phyloP scores from a whole-genome alignment of 35 echinoderm and acorn worm genomes.

The Patiria miniata region DNA sequence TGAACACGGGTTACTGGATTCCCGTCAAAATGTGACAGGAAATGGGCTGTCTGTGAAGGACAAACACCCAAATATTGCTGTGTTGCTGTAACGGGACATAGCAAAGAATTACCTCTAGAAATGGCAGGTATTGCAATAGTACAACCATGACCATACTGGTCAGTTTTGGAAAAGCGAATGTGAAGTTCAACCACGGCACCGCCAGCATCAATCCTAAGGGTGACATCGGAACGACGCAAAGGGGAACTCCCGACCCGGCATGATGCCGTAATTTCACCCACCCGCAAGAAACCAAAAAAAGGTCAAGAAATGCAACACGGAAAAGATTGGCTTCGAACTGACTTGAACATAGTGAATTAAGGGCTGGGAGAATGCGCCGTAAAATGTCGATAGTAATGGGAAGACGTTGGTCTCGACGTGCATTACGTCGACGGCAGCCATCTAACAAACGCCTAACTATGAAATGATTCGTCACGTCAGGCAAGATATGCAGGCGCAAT shows the following conservation, averaged over 20 bases:
- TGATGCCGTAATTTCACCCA: conserved; percentile 9
- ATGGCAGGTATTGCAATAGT: not conserved
- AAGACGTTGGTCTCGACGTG: not conserved
- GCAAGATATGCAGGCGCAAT: not conserved
- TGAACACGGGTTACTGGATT: not conserved
- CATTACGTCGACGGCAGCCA: not conserved
- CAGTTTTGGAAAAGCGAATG: conserved; percentile 27
- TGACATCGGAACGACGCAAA: not conserved
- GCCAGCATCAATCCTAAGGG: not conserved
- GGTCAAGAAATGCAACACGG: not conserved
- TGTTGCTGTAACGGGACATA: not conserved
- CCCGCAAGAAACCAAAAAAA: conserved; percentile 15
- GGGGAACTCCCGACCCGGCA: not conserved
- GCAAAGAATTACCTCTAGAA: not conserved
- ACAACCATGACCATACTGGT: not conserved
- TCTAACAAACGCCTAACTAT: not conserved
- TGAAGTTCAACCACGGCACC: not conserved
- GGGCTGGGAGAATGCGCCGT: not conserved
- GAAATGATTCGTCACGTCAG: not conserved
- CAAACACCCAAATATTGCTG: not conserved
- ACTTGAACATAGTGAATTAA: not conserved
- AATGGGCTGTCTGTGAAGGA: not conserved
- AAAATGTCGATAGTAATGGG: not conserved
- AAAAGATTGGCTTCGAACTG: not conserved
- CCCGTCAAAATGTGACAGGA: conserved; percentile 1